These are phyloP conservation scores for Thyatira batis DNA, from an alignment of 2,888 invertebrate species.

Conservation along the genomic window DNA sequence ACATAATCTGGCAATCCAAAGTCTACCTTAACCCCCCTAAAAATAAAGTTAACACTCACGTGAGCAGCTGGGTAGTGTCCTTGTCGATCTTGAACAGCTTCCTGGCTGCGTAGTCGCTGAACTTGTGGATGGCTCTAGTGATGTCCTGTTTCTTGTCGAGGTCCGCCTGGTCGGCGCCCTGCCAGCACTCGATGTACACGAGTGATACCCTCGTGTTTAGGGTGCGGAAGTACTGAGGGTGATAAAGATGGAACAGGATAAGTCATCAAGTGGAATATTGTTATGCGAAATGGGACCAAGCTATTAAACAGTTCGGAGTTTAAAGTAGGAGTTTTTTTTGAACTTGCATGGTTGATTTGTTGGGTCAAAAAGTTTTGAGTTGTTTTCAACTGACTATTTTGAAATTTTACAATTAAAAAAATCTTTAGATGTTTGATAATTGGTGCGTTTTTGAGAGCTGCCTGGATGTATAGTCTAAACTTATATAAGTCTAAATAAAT, in stretches of 20 bases:
- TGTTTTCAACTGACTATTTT: too few relatives aligned
- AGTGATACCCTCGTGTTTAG: slow-evolving; percentile 97
- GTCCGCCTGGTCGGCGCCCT: slow-evolving; percentile 92
- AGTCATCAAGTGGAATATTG: background rate
- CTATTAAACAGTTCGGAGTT: too few relatives aligned
- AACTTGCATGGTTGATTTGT: too few relatives aligned
- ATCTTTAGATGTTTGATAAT: too few relatives aligned
- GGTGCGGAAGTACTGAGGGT: slow-evolving; percentile 92
- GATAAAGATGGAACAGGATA: background rate
- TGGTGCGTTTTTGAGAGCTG: too few relatives aligned
- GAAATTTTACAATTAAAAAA: too few relatives aligned
- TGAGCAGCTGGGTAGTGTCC: slow-evolving; percentile 95
- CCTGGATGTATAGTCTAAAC: too few relatives aligned
- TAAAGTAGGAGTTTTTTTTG: too few relatives aligned
- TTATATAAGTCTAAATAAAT: too few relatives aligned
- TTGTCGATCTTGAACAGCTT: slow-evolving; percentile 93
- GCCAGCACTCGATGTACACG: slow-evolving; percentile 98
- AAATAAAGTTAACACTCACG: slow-evolving; percentile 83
- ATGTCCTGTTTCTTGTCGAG: slow-evolving; percentile 94
- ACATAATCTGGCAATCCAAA: background rate
- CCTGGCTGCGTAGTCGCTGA: slow-evolving; percentile 94
- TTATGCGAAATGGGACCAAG: background rate
- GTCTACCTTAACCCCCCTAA: background rate
- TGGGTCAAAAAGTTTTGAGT: too few relatives aligned
- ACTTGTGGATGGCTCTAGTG: slow-evolving; percentile 92